Conservation (phyloP, 2,113 vertebrate species). For the Campylorhamphus procurvoides region DNA sequence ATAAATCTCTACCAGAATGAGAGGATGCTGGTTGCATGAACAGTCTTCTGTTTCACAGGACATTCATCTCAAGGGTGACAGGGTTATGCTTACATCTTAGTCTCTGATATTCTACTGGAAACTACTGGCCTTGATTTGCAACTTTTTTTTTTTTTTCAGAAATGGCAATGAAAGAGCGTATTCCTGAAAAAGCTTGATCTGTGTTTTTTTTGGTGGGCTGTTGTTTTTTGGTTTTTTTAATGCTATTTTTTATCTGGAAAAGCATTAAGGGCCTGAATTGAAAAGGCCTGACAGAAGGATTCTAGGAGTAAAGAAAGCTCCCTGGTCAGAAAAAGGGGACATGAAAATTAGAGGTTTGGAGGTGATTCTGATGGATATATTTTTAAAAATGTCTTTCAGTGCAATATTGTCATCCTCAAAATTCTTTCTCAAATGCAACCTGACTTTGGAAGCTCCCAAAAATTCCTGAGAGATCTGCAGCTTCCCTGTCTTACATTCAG, state of each 20-base stretch:
- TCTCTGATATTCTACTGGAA: background rate
- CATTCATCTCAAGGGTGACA: background rate
- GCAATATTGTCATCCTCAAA: background rate
- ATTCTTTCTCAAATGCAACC: background rate
- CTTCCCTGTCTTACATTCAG: background rate
- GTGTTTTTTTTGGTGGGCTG: no score
- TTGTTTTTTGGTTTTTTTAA: no score
- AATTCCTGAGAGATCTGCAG: background rate
- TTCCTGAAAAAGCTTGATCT: background rate
- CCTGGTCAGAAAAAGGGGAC: rapidly evolving
- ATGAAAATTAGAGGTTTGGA: background rate
- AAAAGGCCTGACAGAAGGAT: background rate
- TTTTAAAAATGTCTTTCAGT: background rate
- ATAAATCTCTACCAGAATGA: background rate
- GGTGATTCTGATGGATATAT: background rate
- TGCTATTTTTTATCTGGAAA: background rate
- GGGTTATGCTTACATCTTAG: background rate
- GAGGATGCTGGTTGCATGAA: background rate
- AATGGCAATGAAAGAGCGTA: background rate
- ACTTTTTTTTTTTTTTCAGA: no score
- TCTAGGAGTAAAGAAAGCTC: background rate
- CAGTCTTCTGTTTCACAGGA: background rate
- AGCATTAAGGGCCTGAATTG: background rate
- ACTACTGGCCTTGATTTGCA: background rate
- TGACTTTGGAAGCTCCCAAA: background rate